These are phyloP conservation scores for Atethmia centrago DNA, from an alignment of 2,888 invertebrate genomes.

Conservation along the genomic window DNA sequence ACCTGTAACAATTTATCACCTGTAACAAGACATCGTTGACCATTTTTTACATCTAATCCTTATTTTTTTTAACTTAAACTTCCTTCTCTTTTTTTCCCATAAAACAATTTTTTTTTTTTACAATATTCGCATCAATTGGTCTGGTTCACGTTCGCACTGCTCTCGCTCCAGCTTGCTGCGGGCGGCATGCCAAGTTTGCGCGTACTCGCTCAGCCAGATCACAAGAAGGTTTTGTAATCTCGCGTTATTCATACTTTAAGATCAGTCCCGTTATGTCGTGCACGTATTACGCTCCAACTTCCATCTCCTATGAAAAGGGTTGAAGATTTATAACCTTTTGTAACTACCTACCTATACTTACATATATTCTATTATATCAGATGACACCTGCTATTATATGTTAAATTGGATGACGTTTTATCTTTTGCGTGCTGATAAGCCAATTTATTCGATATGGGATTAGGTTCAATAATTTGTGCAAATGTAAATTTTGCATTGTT, in stretches of 20 bases:
- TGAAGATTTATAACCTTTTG: conserved; percentile 72
- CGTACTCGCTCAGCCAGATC: too few relatives aligned
- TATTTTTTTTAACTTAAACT: too few relatives aligned
- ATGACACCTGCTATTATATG: conserved; percentile 70
- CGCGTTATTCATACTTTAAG: conserved; percentile 40
- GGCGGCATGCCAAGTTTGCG: too few relatives aligned
- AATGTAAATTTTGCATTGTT: conserved; percentile 43
- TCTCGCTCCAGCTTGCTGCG: too few relatives aligned
- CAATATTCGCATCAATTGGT: too few relatives aligned
- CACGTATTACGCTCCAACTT: conserved; percentile 64
- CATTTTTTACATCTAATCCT: too few relatives aligned
- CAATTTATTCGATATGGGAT: conserved; percentile 64
- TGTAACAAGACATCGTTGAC: too few relatives aligned
- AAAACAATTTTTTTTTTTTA: too few relatives aligned
- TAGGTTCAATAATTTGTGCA: conserved; percentile 54
- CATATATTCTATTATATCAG: conserved; percentile 68
- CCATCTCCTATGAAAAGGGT: conserved; percentile 73
- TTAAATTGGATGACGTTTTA: conserved; percentile 69
- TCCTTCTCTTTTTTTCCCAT: too few relatives aligned
- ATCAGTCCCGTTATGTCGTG: conserved; percentile 45
- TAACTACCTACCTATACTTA: conserved; percentile 48
- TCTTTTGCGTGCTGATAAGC: conserved; percentile 61
- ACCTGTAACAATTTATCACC: too few relatives aligned
- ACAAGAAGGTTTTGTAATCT: conserved; percentile 5
- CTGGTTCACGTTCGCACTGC: too few relatives aligned